A percentile compares a stretch with the other conserved stretches of the same genome.
Conservation (phyloP, 2,797 vertebrate genomes). For the Glyptemys insculpta region DNA sequence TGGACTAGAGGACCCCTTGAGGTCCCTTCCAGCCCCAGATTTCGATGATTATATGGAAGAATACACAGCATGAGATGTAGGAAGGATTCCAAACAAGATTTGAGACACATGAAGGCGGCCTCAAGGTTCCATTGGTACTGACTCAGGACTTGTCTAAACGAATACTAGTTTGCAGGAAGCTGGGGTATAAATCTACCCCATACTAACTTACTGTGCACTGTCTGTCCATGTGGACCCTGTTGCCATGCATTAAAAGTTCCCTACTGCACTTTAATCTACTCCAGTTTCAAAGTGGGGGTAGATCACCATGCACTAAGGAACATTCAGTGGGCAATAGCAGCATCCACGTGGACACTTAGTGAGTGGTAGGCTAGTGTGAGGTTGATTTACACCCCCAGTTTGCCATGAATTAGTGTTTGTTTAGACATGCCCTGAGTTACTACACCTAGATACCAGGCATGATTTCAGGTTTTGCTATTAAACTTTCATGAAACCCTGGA, state of each 20-base stretch:
- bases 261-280: not conserved
- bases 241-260: not conserved
- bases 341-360: not conserved
- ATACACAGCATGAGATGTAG: not conserved
- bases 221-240: not conserved
- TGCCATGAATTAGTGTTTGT: not conserved
- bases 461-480: conserved; percentile 12
- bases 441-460: not conserved
- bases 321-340: not conserved
- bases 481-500: too few relatives aligned
- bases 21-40: not conserved
- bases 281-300: not conserved
- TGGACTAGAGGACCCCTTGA: not conserved
- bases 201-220: not conserved
- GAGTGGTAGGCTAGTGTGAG: not conserved
- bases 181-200: not conserved
- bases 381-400: not conserved
- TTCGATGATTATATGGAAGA: not conserved
- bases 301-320: not conserved
- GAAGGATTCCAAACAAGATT: not conserved
- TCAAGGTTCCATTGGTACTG: not conserved
- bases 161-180: not conserved
- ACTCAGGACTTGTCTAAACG: not conserved
- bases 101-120: not conserved
- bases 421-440: not conserved